Percentiles rank a stretch among this genome's conserved stretches.
These are phyloP conservation scores for Salvelinus alpinus DNA, from an alignment of 2,113 vertebrate species.

Conservation along the genomic window DNA sequence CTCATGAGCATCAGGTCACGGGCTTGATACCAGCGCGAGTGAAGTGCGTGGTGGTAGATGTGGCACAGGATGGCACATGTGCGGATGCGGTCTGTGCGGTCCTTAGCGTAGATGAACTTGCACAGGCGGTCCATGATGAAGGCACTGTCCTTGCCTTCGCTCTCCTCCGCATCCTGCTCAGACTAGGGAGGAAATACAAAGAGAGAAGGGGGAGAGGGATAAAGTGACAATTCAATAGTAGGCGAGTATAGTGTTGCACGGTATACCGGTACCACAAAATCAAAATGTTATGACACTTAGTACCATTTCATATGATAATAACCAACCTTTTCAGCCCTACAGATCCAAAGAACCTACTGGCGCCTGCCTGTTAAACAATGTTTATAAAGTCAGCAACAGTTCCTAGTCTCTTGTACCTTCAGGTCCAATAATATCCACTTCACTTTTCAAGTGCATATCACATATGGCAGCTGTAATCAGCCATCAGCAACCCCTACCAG, in stretches of 20 bases:
- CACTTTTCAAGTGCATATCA: no score
- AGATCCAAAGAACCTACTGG: no score
- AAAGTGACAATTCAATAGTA: background rate
- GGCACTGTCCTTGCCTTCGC: constrained; percentile 85
- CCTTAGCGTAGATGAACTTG: constrained; percentile 90
- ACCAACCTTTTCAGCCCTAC: no score
- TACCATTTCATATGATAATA: no score
- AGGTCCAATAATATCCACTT: no score
- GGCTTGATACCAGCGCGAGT: constrained; percentile 92
- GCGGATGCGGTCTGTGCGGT: constrained; percentile 88
- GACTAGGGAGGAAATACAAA: constrained; percentile 66
- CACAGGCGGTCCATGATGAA: constrained; percentile 87
- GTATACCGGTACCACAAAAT: background rate
- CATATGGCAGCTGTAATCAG: no score
- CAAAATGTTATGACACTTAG: background rate
- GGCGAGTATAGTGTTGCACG: background rate
- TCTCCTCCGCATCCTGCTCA: constrained; percentile 88
- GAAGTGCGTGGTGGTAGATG: constrained; percentile 91
- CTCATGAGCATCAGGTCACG: constrained; percentile 94
- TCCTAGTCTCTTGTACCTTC: no score
- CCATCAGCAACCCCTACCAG: no score
- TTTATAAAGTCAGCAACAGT: no score
- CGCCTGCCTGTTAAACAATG: no score
- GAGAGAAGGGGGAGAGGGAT: no score
- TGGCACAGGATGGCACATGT: constrained; percentile 92